Conservation (phyloP, 2,888 invertebrate genomes). For the Parapristionchus giblindavisi region DNA sequence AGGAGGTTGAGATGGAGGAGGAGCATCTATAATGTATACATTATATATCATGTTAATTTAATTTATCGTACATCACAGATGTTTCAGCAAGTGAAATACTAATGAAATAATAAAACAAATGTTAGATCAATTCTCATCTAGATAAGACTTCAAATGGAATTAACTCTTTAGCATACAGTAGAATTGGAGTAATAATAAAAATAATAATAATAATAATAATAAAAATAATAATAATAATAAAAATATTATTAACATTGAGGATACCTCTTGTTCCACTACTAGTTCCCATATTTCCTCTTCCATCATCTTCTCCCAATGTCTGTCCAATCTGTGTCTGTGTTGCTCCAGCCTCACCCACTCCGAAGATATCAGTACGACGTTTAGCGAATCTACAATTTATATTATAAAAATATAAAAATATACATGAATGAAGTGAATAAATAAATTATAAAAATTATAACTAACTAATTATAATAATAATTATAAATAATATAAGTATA, state of each 20-base stretch:
- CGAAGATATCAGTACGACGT: conserved; percentile 99
- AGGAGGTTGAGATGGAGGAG: conserved; percentile 38
- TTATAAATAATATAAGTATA: no score
- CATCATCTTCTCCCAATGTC: conserved; percentile 78
- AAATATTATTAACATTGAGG: neutral
- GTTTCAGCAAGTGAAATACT: no score
- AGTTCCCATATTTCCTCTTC: conserved; percentile 23
- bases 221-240: neutral
- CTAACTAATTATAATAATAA: neutral
- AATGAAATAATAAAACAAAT: no score
- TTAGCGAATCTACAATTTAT: conserved; percentile 82
- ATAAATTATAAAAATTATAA: no score
- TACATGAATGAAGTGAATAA: no score
- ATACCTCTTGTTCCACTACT: conserved; percentile 31
- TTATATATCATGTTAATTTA: no score
- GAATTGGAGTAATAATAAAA: no score
- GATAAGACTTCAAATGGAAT: no score
- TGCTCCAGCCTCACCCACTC: conserved; percentile 82
- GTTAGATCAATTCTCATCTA: no score
- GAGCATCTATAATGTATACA: conserved; percentile 1
- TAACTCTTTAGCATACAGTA: no score
- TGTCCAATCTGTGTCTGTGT: conserved; percentile 99
- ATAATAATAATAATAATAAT: neutral
- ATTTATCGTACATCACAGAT: no score
- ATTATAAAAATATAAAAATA: conserved; percentile 74